These are phyloP conservation scores for Hylaea fasciaria DNA, from an alignment of 2,888 invertebrate species.

Conservation along the genomic window DNA sequence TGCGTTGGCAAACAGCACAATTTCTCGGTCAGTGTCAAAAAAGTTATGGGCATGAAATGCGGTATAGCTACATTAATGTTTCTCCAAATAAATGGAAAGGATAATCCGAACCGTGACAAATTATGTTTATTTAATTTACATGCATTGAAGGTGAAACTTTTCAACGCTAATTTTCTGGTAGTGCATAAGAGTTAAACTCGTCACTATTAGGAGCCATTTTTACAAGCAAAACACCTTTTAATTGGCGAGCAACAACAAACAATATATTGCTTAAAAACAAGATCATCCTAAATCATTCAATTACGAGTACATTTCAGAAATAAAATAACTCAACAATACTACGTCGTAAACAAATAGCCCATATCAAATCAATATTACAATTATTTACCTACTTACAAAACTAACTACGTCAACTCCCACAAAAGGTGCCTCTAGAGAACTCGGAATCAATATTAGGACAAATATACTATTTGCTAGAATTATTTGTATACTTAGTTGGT, in stretches of 20 bases:
- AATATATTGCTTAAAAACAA: background rate
- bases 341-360: background rate
- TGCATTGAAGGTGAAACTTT: too few species aligned
- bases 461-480: slow-evolving; percentile 36
- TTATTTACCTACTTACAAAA: slow-evolving; percentile 7
- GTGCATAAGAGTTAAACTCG: too few species aligned
- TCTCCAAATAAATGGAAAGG: slow-evolving; percentile 2
- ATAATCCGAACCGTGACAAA: background rate
- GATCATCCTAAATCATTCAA: background rate
- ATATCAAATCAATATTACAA: slow-evolving; percentile 4
- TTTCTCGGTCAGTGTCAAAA: slow-evolving; percentile 10
- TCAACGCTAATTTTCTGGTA: too few species aligned
- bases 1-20: slow-evolving; percentile 17
- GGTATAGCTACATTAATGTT: background rate
- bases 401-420: slow-evolving; percentile 13
- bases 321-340: background rate
- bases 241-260: too few species aligned
- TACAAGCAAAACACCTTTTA: too few species aligned
- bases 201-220: too few species aligned
- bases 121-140: background rate
- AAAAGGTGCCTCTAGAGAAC: slow-evolving; percentile 18
- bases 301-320: background rate
- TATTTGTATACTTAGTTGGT: slow-evolving; percentile 40
- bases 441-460: slow-evolving; percentile 36
- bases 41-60: slow-evolving; percentile 11